Evolutionary conservation across 2,797 vertebrate genomes (phyloP).

Genomic region (Phoeniculus purpureus): DNA sequence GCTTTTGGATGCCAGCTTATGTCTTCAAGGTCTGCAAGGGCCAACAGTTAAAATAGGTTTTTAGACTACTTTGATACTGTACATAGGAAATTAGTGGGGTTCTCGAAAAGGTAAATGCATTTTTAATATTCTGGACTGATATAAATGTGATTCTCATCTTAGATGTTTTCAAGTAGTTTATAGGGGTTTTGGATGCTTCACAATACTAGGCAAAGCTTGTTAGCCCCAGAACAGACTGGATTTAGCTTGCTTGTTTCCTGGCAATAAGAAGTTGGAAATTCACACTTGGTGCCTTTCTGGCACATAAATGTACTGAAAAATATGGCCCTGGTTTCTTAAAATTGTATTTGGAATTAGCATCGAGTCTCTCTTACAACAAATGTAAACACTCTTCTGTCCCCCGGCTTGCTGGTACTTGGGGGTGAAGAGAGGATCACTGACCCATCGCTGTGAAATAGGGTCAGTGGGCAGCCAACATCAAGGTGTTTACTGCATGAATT

Average conservation of each 20-base stretch:
- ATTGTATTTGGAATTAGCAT: neutral
- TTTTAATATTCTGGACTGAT: neutral
- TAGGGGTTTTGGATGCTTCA: neutral
- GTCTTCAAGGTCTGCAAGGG: neutral
- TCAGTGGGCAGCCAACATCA: neutral
- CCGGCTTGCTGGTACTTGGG: neutral
- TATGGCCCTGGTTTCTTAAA: neutral
- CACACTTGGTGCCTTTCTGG: neutral
- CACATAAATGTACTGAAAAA: neutral
- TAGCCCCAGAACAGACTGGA: neutral
- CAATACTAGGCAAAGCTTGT: neutral
- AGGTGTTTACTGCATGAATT: neutral
- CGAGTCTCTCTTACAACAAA: neutral
- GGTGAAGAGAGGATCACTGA: neutral
- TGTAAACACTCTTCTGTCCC: neutral
- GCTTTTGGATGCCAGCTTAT: neutral
- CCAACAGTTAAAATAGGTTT: neutral
- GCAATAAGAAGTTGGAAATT: neutral
- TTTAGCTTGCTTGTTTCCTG: constrained; percentile 34
- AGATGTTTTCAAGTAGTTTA: neutral
- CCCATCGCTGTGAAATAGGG: neutral
- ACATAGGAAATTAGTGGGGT: neutral
- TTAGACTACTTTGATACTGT: neutral
- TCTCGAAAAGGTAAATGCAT: neutral
- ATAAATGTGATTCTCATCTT: neutral